Base-by-base conservation (phyloP, 2,113 vertebrate species). In the Proteles cristata region DNA sequence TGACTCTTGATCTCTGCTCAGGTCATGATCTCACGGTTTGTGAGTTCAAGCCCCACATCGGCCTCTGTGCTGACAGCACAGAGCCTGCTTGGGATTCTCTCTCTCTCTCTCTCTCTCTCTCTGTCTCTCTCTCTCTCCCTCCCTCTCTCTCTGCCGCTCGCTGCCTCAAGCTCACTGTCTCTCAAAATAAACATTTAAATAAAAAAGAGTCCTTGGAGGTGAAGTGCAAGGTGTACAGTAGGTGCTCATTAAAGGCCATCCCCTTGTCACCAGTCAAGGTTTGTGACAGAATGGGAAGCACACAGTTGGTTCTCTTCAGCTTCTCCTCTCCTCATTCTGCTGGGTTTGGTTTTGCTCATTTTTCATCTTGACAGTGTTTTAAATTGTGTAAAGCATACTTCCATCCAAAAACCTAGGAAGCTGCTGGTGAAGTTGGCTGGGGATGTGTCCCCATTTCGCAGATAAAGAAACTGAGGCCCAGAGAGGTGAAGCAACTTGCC, bases 221-320 rank as follows among this genome's bases (percentile, higher is more conserved):
- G 17, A 39, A 39, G 23, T 2, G 6, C 5, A 0, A 4, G 83
- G 74, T 2, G 0, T 0, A 10, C 43, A 61, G 7, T 0, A 1
- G n/a, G 26, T 43, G 26, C 4, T 80, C 33, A 0, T 12, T 8
- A 43, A 45, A 5, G 2, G 66, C 39, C 25, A 17, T 9, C 55
- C 71, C 16, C 4, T 2, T 3, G 71, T 21, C 79, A 11, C 35
- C 43, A 1, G 83, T 2, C 11, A 0, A 0, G 2, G n/a, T 12
- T 3, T 8, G 35, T 5, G 4, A 15, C 12, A 63, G 35, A 58
- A 5, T 0, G 2, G 45, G 39, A 68, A 74, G 31, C 19, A 0
- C 0, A 4, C 0, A 1, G 14, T 26, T 1, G 10, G 3, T 21
- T 50, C 25, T 11, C 50, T 10, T 7, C 35, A 31, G 68, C 16